Conservation (phyloP, 2,797 vertebrate genomes). For the Erpetoichthys calabaricus region DNA sequence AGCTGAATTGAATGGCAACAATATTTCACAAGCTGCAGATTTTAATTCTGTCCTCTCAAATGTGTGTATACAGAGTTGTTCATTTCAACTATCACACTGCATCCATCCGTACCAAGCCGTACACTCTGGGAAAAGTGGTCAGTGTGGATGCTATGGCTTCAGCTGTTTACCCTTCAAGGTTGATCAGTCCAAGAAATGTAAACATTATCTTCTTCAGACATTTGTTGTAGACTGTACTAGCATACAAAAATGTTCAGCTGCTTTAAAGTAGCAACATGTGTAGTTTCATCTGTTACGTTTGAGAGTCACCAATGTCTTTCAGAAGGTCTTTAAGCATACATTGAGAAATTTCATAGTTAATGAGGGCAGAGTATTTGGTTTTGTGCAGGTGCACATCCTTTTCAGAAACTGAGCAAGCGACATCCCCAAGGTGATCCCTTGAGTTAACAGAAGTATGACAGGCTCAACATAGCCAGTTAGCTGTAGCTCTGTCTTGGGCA, state of each 20-base stretch:
- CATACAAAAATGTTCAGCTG: neutral
- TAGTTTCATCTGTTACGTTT: neutral
- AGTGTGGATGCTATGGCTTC: neutral
- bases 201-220: neutral
- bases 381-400: neutral
- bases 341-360: neutral
- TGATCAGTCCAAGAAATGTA: neutral
- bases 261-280: neutral
- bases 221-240: neutral
- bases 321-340: neutral
- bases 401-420: neutral
- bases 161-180: neutral
- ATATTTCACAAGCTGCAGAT: neutral
- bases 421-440: neutral
- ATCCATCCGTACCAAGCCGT: neutral
- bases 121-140: neutral
- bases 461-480: neutral
- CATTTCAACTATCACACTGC: neutral
- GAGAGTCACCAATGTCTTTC: neutral
- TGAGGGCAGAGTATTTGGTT: neutral
- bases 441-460: neutral
- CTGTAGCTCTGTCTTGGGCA: neutral
- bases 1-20: no score
- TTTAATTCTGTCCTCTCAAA: neutral
- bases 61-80: neutral